Percentiles rank a stretch among this genome's conserved stretches.
Evolutionary conservation across 1,140 invertebrate species (phyloP).

Genomic region (Apis mellifera): Amel_HAv3.1 CM009932.2:15194001-15194500

Average conservation of each 20-base stretch:
- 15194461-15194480: not conserved
- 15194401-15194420: not conserved
- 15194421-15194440: not conserved
- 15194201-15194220: conserved; percentile 81
- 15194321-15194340: conserved; percentile 66
- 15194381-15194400: conserved; percentile 2
- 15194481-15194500: conserved; percentile 8
- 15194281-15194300: conserved; percentile 63
- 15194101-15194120: conserved; percentile 81
- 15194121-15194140: conserved; percentile 80
- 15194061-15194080: conserved; percentile 83
- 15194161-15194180: conserved; percentile 82
- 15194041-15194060: conserved; percentile 84
- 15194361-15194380: conserved; percentile 34
- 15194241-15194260: conserved; percentile 81
- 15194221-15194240: conserved; percentile 81
- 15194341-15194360: conserved; percentile 63
- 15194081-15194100: conserved; percentile 82
- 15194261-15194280: conserved; percentile 76
- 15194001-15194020: conserved; percentile 81
- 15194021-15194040: conserved; percentile 84
- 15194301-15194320: conserved; percentile 68
- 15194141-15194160: conserved; percentile 84
- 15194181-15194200: conserved; percentile 81
- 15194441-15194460: not conserved